phyloP scores from a whole-genome alignment of 2,888 invertebrate species.

The Philonicus albiceps region DNA sequence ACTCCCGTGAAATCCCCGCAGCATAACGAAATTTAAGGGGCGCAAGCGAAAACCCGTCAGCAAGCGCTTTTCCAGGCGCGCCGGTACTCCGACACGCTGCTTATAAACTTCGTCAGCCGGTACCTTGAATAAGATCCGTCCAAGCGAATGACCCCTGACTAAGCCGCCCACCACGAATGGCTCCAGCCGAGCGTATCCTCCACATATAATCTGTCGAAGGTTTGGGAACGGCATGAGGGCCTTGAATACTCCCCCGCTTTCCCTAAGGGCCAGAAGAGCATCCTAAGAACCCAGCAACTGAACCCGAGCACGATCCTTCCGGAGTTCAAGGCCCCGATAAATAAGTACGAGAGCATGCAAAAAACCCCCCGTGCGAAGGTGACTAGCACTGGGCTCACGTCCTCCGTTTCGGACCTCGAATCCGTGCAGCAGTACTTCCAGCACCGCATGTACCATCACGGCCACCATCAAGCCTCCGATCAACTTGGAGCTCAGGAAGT shows the following conservation, averaged over 20 bases:
- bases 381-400: constrained; percentile 57
- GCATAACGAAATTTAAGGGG: constrained; percentile 92
- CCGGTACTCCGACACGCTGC: constrained; percentile 86
- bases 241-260: constrained; percentile 52
- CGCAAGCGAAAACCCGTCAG: constrained; percentile 89
- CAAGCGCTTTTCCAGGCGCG: constrained; percentile 81
- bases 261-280: constrained; percentile 53
- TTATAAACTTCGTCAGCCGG: constrained; percentile 88
- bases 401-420: constrained; percentile 59
- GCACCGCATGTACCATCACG: constrained; percentile 61
- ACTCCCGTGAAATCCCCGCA: constrained; percentile 86
- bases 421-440: constrained; percentile 62
- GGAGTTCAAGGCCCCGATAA: constrained; percentile 59
- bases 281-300: constrained; percentile 52
- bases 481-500: constrained; percentile 62
- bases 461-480: constrained; percentile 57
- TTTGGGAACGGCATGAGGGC: constrained; percentile 51
- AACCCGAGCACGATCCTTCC: constrained; percentile 57
- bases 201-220: constrained; percentile 55
- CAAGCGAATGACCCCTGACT: constrained; percentile 89
- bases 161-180: constrained; percentile 90
- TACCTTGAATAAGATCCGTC: constrained; percentile 96
- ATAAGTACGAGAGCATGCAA: constrained; percentile 62
- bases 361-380: constrained; percentile 61
- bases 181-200: constrained; percentile 69